Base-by-base conservation (phyloP, 2,113 vertebrate species). In the Gobiocypris rarus region DNA sequence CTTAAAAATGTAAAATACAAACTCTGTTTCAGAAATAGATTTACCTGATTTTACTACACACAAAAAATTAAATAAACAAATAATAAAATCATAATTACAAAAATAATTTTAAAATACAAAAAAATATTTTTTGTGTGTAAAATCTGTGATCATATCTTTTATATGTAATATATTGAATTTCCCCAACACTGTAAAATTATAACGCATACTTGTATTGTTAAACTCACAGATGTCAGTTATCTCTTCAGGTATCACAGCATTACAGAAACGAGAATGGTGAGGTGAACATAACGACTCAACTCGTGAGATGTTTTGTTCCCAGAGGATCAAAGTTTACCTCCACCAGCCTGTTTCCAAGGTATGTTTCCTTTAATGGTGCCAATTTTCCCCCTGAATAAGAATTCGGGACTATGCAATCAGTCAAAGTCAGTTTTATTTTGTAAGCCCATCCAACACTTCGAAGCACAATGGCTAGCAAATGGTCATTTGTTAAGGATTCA, bases 371-470 rank as follows among this genome's bases (percentile, higher is more conserved):
- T 81, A 28, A 91, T 91, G 84, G 79, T 52, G 89, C 89, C 93
- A 93, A 92, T 94, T 93, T 93, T 94, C 91, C 87, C 88, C 93
- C 92, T 94, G 92, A 94, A 92, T 93, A 88, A 89, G 82, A 92
- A 90, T 74, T 88, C 87, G 89, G 91, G 90, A 86, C 89, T 56
- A 71, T 38, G 69, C 91, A 90, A 94, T 95, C 93, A 94, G 93
- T 95, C 93, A 95, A 91, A 91, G 93, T 93, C 91, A 69, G 71
- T 80, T 70, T 45, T 89, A 89, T 88, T 90, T 91, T 91, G 91
- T 90, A 86, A 88, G 90, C 84, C 89, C 84, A 85, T 89, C 86
- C 73, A 88, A 89, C 87, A 89, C 78, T 85, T 63, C 1, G 45
- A 88, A 92, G 82, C 58, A n/a, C 85, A 88, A 89, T 90, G 88